phyloP scores from a whole-genome alignment of 2,888 invertebrate species.

The Chaitophorus viminalis region DNA sequence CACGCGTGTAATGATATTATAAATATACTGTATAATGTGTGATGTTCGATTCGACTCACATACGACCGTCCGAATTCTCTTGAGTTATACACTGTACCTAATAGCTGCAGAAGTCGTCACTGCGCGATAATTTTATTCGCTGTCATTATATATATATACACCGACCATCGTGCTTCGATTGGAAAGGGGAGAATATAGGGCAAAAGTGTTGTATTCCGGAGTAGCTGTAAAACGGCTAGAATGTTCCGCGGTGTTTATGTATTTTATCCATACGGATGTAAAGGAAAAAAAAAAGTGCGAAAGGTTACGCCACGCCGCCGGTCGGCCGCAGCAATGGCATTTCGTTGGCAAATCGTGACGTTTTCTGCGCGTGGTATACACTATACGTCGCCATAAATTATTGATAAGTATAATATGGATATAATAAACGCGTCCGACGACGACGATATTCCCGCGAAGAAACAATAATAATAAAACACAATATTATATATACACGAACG shows the following conservation, averaged over 20 bases:
- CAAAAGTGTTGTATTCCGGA: too few species aligned
- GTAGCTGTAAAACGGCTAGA: too few species aligned
- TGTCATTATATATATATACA: neutral
- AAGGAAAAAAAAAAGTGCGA: neutral
- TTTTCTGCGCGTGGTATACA: slow-evolving; percentile 34
- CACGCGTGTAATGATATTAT: neutral
- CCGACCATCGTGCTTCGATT: too few species aligned
- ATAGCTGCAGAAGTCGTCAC: neutral
- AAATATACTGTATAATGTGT: neutral
- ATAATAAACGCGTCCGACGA: slow-evolving; percentile 24
- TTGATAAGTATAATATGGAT: slow-evolving; percentile 44
- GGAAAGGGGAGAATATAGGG: too few species aligned
- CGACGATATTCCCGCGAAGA: neutral
- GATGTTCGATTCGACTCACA: slow-evolving; percentile 18
- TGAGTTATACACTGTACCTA: neutral
- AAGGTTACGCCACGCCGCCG: too few species aligned
- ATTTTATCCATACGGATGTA: neutral
- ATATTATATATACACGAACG: neutral
- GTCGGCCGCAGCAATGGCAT: neutral
- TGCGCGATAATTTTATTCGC: neutral
- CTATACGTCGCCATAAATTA: slow-evolving; percentile 51
- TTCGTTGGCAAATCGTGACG: slow-evolving; percentile 26
- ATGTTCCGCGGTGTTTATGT: too few species aligned
- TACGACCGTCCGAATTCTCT: neutral
- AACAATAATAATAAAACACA: neutral